A percentile compares a stretch with the other conserved stretches of the same genome.
phyloP scores from a whole-genome alignment of 2,797 vertebrate species.

The Cercopithecus hamlyni region DNA sequence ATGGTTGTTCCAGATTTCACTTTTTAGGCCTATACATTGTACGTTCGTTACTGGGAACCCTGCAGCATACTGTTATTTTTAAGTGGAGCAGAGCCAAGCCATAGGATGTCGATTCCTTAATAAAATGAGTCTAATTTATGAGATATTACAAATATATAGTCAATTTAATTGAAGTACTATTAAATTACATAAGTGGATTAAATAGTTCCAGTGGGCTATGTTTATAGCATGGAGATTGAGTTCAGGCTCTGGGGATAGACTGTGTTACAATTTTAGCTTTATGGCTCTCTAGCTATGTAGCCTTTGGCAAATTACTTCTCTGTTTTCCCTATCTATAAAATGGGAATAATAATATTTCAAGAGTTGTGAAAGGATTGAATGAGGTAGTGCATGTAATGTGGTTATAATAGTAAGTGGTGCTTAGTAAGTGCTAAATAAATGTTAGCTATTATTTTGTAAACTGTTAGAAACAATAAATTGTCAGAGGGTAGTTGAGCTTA shows the following conservation, averaged over 20 bases:
- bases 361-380: background rate
- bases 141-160: background rate
- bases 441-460: constrained; percentile 37
- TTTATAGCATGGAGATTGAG: background rate
- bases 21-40: background rate
- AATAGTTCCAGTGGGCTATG: background rate
- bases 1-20: background rate
- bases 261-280: background rate
- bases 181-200: background rate
- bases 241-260: background rate
- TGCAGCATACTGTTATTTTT: background rate
- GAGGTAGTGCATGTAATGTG: background rate
- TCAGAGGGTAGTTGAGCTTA: background rate
- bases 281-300: background rate
- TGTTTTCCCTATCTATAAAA: constrained; percentile 28
- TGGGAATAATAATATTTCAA: background rate
- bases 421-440: constrained; percentile 45
- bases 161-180: background rate
- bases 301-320: background rate
- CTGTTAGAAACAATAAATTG: background rate
- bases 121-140: background rate
- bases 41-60: background rate
- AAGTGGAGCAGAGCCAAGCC: background rate
- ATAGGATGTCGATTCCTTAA: background rate
- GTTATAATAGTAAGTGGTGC: background rate